These are phyloP conservation scores for Xyliphius kryptos DNA, from an alignment of 2,113 vertebrate genomes.

Conservation along the genomic window DNA sequence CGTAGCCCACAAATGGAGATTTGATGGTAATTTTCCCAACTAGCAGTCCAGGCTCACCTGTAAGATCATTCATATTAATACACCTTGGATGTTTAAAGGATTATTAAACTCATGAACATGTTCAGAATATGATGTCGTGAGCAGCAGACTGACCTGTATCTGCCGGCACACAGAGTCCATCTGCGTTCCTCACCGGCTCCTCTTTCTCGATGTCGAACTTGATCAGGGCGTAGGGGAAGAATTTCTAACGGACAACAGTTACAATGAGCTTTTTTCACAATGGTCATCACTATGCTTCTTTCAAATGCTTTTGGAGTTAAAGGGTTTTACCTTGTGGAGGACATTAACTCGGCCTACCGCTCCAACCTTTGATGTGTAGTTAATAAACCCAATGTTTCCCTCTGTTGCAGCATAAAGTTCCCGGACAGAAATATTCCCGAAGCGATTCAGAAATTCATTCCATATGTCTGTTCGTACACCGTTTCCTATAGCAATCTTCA, in stretches of 20 bases:
- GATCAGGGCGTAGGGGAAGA: conserved; percentile 69
- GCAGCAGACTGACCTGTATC: conserved; percentile 60
- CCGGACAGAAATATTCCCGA: conserved; percentile 69
- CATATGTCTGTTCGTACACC: conserved; percentile 73
- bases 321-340: conserved; percentile 59
- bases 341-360: conserved; percentile 67
- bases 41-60: conserved; percentile 83
- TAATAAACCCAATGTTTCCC: conserved; percentile 78
- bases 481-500: conserved; percentile 77
- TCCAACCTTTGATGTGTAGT: conserved; percentile 74
- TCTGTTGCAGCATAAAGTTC: conserved; percentile 84
- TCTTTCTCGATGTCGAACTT: conserved; percentile 72
- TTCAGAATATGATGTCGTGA: neutral
- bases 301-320: too few relatives aligned
- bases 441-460: conserved; percentile 73
- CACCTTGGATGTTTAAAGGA: too few relatives aligned
- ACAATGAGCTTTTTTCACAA: too few relatives aligned
- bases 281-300: too few relatives aligned
- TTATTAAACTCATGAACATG: too few relatives aligned
- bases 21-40: conserved; percentile 68
- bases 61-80: too few relatives aligned
- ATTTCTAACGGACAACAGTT: conserved; percentile 57
- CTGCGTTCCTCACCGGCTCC: conserved; percentile 64
- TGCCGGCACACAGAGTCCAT: conserved; percentile 70
- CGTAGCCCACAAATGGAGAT: conserved; percentile 78